These are phyloP conservation scores for Apodemus speciosus DNA, from an alignment of 2,113 vertebrate species.

Conservation along the genomic window DNA sequence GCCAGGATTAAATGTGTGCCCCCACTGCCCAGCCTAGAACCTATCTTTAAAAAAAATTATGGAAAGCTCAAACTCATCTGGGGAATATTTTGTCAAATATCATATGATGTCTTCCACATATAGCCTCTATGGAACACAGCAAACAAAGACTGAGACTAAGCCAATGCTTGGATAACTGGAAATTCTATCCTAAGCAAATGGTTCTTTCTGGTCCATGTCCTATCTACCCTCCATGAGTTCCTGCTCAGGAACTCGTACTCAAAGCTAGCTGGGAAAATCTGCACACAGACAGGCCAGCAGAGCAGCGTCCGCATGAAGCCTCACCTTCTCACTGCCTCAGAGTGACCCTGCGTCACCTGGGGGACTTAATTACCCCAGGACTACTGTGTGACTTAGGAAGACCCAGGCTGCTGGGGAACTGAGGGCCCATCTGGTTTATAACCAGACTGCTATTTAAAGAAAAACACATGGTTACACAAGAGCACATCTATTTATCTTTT, in stretches of 20 bases:
- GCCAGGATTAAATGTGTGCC: background rate
- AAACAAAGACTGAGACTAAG: background rate
- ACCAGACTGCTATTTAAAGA: background rate
- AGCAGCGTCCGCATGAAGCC: background rate
- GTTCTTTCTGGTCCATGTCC: background rate
- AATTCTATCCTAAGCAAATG: background rate
- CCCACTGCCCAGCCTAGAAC: background rate
- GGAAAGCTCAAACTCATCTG: background rate
- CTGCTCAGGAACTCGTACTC: background rate
- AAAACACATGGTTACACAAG: background rate
- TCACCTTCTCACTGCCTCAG: background rate
- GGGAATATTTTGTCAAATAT: conserved; percentile 8
- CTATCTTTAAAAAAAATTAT: background rate
- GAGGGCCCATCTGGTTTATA: background rate
- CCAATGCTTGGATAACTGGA: conserved; percentile 2
- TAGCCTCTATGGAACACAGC: background rate
- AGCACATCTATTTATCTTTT: conserved; percentile 44
- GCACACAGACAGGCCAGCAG: background rate
- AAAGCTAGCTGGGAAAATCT: background rate
- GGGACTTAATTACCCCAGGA: background rate
- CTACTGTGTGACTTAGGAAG: background rate
- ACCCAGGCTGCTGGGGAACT: background rate
- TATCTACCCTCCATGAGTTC: background rate
- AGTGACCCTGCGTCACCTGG: background rate
- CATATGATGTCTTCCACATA: background rate